These are phyloP conservation scores for Lithosia quadra DNA, from an alignment of 2,888 invertebrate genomes.

Conservation along the genomic window DNA sequence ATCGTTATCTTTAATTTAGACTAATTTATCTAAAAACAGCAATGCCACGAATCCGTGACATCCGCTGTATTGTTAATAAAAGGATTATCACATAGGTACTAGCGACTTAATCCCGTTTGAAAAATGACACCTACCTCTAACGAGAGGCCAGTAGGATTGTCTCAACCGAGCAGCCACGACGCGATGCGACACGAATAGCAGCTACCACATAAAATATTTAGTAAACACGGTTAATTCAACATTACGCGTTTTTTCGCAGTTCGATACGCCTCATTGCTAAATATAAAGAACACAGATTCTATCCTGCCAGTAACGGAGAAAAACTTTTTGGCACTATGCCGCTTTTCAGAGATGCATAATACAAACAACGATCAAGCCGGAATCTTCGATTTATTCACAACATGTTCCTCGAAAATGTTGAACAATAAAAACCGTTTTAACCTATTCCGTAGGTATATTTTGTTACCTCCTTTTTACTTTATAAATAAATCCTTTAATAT, in stretches of 20 bases:
- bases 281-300: constrained; percentile 61
- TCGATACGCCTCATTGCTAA: constrained; percentile 66
- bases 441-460: background rate
- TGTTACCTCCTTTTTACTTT: no score
- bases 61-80: constrained; percentile 58
- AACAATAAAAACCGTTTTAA: constrained; percentile 52
- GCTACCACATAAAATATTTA: constrained; percentile 53
- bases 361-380: constrained; percentile 60
- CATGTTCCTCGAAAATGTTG: constrained; percentile 60
- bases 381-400: constrained; percentile 56
- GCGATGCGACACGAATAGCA: constrained; percentile 64
- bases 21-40: background rate
- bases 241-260: constrained; percentile 60
- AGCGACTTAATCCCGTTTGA: constrained; percentile 64
- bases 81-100: constrained; percentile 56
- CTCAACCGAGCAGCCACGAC: constrained; percentile 44
- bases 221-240: constrained; percentile 67
- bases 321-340: constrained; percentile 62
- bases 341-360: constrained; percentile 57
- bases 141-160: constrained; percentile 56
- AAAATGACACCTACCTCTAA: constrained; percentile 62
- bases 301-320: constrained; percentile 51
- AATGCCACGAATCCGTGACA: constrained; percentile 37
- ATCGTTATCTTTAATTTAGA: background rate
- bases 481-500: background rate